Evolutionary conservation across 2,888 invertebrate species (phyloP).

Genomic region (Selenia dentaria): DNA sequence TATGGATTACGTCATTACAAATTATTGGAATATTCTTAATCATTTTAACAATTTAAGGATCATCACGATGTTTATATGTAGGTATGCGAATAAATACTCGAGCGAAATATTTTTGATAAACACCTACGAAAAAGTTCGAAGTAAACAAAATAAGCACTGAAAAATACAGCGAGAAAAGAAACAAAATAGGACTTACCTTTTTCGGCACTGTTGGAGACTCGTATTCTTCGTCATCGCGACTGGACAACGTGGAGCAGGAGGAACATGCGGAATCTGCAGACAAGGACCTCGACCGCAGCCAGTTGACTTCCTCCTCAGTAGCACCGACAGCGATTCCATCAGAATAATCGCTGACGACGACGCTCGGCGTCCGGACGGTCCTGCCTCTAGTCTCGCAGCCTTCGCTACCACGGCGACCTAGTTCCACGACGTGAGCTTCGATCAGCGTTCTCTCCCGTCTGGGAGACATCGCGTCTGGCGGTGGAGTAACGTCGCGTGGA

Average conservation of each 20-base stretch:
- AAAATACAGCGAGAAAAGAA: too few relatives aligned
- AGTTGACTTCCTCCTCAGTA: conserved; percentile 73
- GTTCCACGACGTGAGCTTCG: conserved; percentile 84
- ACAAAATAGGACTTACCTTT: conserved; percentile 73
- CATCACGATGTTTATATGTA: too few relatives aligned
- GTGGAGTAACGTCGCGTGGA: conserved; percentile 70
- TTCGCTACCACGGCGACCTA: conserved; percentile 79
- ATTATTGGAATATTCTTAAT: too few relatives aligned
- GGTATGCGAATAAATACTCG: too few relatives aligned
- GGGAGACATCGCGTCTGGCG: conserved; percentile 70
- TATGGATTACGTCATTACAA: too few relatives aligned
- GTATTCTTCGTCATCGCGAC: conserved; percentile 87
- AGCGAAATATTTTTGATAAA: too few relatives aligned
- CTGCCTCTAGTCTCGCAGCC: conserved; percentile 75
- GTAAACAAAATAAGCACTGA: too few relatives aligned
- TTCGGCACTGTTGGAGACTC: conserved; percentile 73
- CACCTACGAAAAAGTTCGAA: too few relatives aligned
- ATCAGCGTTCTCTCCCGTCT: conserved; percentile 70
- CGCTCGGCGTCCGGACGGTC: conserved; percentile 92
- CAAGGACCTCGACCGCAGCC: conserved; percentile 76
- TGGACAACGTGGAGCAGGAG: conserved; percentile 89
- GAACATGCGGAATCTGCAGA: conserved; percentile 90
- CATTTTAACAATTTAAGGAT: too few relatives aligned
- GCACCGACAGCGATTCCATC: conserved; percentile 85
- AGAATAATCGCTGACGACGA: conserved; percentile 94